Evolutionary conservation across 23 tunicate genomes (phyloP), one percentile per base, ranked within the genome.

Genomic region (Ascidia mentula): DNA sequence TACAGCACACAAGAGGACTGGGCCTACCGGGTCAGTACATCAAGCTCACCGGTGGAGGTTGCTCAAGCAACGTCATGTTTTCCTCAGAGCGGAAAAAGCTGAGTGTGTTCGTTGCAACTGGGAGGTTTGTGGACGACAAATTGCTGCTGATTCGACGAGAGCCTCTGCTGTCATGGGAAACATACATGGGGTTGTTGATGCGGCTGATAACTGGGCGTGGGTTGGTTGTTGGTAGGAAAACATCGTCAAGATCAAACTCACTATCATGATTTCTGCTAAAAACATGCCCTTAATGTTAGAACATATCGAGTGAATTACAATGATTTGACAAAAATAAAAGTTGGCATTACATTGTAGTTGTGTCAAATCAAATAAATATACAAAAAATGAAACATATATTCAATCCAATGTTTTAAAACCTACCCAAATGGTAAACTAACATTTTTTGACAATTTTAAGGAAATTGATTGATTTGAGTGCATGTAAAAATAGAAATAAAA

Each of bases 11-110:
- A 1, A 5, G 65, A 26, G 65, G 24, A 53, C 65, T 53, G 65
- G 65, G 65, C 65, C 7, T 5, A 28, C 24, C 1, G 22, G 65
- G 65, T 70, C 32, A 34, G 74, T 34, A 32, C 74, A 33, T 70
- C 74, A 33, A 18, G 38, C 74, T 33, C 13, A 70, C 93, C 59
- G 97, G 97, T 4, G 97, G 97, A 4, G 89, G 90, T 31, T 85
- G 84, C 31, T 91, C 97, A 26, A 91, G 45, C 40, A 91, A 40
- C 8, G 77, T 81, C 75, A 85, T 79, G 72, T 91, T 46, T 80
- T 91, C 97, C 38, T 91, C 97, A 15, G 97, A 91, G 32, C 89
- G 75, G 77, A 91, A 91, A 73, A 91, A 91, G 75, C 97, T 91
- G 30, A 91, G 74, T 0, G 84, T 91, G 87, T 91, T 86, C 0